Evolutionary conservation across 1,140 invertebrate genomes (phyloP).

Genomic region (Diprion similis): DNA sequence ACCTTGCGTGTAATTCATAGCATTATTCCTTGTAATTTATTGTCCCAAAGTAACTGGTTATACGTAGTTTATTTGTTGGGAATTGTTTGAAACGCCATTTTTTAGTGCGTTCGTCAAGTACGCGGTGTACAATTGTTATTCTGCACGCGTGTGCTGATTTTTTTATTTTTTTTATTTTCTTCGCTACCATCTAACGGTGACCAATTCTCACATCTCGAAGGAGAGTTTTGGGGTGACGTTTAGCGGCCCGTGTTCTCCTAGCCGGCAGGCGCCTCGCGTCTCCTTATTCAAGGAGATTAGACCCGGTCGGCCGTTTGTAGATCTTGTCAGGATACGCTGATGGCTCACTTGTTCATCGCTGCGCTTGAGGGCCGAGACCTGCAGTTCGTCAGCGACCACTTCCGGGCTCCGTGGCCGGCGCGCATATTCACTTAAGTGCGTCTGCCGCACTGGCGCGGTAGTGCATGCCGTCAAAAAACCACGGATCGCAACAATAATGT

Average conservation of each 20-base stretch:
- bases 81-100: too few relatives aligned
- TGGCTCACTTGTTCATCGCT: slow-evolving; percentile 2
- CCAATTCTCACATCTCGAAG: background rate
- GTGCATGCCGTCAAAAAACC: background rate
- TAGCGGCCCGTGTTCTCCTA: background rate
- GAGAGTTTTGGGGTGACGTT: background rate
- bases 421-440: background rate
- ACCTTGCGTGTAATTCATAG: too few relatives aligned
- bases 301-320: slow-evolving; percentile 1
- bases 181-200: too few relatives aligned
- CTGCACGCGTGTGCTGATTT: too few relatives aligned
- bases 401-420: background rate
- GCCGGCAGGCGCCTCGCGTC: background rate
- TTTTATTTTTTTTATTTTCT: too few relatives aligned
- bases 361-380: slow-evolving; percentile 1
- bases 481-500: background rate
- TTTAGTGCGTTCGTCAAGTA: too few relatives aligned
- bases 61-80: too few relatives aligned
- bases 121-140: too few relatives aligned
- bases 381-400: slow-evolving; percentile 6
- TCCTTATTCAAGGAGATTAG: background rate
- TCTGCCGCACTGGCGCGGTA: background rate
- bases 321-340: slow-evolving; percentile 5
- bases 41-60: too few relatives aligned
- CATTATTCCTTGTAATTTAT: too few relatives aligned